Evolutionary conservation across 2,888 invertebrate species (phyloP), one percentile per base, ranked within the genome.

Genomic region (Mythimna lalbum): DNA sequence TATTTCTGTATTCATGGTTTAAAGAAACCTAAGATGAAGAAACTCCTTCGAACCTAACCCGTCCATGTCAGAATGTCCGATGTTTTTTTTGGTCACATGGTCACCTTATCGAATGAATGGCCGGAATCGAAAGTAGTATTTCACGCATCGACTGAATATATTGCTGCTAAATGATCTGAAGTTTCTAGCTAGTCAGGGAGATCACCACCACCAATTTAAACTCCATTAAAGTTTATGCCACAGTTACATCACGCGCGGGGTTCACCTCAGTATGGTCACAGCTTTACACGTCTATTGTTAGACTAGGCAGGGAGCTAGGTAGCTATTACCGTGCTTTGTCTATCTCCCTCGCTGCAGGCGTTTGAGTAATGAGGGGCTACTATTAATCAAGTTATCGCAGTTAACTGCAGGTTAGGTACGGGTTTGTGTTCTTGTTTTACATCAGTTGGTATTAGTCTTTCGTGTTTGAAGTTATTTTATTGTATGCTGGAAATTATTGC

Each of bases 271-370:
- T 57, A 21, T 21, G 21, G 36, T 36, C 57, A 57, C 1, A 36
- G 36, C 57, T 57, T 57, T 57, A 36, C 14, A 12, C 12, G 14
- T 3, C 57, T 33, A 4, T 31, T 19, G n/a, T 21, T 57, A 6
- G 36, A 21, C 39, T 62, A 56, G 62, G 10, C 56, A 43, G 52
- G 63, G 63, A 67, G 62, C 61, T 31, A 36, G n/a, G 43, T 49
- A 47, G 53, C 27, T n/a, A 43, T 50, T 73, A 43, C 4, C 39
- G 39, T 6, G 23, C 3, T 21, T 47, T 50, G n/a, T 43, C 43
- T 72, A 69, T 57, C 36, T 69, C 21, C 12, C 19, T 57, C 9
- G 36, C 12, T 36, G 43, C 47, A 76, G 33, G 76, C 33, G 27
- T 27, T 27, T 19, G 17, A 27, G 36, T 69, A 76, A 68, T 72